Percentiles rank a stretch among this genome's conserved stretches.
phyloP scores from a whole-genome alignment of 2,113 vertebrate species.

The Phyllopteryx taeniolatus region DNA sequence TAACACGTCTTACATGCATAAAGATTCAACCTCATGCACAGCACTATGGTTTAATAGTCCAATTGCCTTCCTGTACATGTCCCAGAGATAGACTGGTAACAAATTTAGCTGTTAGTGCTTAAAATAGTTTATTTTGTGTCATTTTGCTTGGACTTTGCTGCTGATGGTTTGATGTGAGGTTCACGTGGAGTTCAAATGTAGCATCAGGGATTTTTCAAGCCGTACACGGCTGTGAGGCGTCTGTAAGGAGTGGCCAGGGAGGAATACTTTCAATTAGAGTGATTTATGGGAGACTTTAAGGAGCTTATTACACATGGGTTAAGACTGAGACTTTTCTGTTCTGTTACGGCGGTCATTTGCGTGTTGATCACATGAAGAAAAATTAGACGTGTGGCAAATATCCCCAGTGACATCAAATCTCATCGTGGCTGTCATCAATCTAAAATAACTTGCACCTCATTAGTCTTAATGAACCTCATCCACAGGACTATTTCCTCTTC shows the following conservation, averaged over 20 bases:
- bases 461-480: slow-evolving; percentile 60
- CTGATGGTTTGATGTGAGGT: slow-evolving; percentile 54
- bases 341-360: slow-evolving; percentile 50
- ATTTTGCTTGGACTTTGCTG: slow-evolving; percentile 41
- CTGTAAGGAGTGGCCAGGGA: slow-evolving; percentile 86
- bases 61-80: slow-evolving; percentile 5
- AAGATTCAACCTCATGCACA: background rate
- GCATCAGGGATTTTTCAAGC: slow-evolving; percentile 79
- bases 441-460: slow-evolving; percentile 58
- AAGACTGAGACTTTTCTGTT: slow-evolving; percentile 45
- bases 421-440: slow-evolving; percentile 55
- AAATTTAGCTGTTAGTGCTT: slow-evolving; percentile 27
- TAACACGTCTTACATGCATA: background rate
- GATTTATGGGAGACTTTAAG: slow-evolving; percentile 92
- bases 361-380: slow-evolving; percentile 61
- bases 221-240: slow-evolving; percentile 79
- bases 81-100: slow-evolving; percentile 36
- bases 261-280: slow-evolving; percentile 94
- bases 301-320: slow-evolving; percentile 62
- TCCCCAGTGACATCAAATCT: slow-evolving; percentile 49
- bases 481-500: slow-evolving; percentile 36
- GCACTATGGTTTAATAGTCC: background rate
- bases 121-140: slow-evolving; percentile 40
- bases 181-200: slow-evolving; percentile 77
- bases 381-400: slow-evolving; percentile 48